Evolutionary conservation across 2,113 vertebrate genomes (phyloP).

Genomic region (Myanophis thanlyinensis): DNA sequence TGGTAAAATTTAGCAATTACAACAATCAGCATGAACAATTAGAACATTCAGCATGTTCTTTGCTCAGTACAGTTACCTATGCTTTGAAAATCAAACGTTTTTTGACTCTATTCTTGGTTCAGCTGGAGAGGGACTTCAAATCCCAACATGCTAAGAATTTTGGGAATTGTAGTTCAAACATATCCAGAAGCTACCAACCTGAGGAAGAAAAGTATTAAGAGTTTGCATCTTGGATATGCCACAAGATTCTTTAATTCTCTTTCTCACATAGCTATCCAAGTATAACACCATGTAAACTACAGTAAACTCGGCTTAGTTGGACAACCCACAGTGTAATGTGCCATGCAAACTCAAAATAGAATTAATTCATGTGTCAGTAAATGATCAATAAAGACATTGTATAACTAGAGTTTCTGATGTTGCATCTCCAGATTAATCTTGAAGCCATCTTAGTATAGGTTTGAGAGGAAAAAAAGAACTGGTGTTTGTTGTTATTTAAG

Average conservation of each 20-base stretch:
- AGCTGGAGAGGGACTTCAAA: not conserved
- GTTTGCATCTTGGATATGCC: not conserved
- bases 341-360: not conserved
- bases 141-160: not conserved
- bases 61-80: not conserved
- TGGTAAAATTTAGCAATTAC: not conserved
- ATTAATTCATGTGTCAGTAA: not conserved
- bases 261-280: not conserved
- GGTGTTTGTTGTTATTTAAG: not conserved
- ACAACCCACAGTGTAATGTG: not conserved
- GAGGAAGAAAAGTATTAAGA: not conserved
- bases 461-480: not conserved
- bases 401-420: not conserved
- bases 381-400: not conserved
- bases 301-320: not conserved
- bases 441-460: not conserved
- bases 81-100: not conserved
- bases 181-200: not conserved
- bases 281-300: not conserved
- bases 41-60: not conserved
- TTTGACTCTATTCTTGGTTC: not conserved
- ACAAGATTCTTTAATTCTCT: not conserved
- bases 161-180: not conserved
- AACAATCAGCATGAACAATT: too few species aligned
- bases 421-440: not conserved